These are phyloP conservation scores for Chromis chromis DNA, from an alignment of 2,797 vertebrate species.

Conservation along the genomic window DNA sequence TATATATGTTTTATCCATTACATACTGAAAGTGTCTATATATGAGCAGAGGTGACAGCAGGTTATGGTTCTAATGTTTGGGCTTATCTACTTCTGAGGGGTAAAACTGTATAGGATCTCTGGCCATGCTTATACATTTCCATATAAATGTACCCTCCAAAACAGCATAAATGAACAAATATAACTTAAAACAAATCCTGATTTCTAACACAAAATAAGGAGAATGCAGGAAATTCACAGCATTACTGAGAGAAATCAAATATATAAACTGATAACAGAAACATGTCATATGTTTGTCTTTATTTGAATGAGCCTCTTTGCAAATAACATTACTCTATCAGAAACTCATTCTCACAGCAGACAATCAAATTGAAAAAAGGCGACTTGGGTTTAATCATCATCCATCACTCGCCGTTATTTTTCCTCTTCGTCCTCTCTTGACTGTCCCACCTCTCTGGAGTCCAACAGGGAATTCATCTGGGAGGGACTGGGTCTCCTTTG, in stretches of 20 bases:
- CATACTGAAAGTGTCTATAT: conserved; percentile 26
- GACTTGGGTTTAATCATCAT: conserved; percentile 65
- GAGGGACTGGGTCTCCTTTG: conserved; percentile 36
- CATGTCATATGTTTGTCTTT: conserved; percentile 57
- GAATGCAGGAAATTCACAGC: conserved; percentile 63
- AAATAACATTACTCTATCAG: conserved; percentile 43
- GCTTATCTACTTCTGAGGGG: conserved; percentile 19
- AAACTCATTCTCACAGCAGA: conserved; percentile 63
- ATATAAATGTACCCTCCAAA: conserved; percentile 42
- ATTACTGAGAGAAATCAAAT: conserved; percentile 58
- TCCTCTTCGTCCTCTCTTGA: conserved; percentile 10
- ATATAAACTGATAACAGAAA: conserved; percentile 61
- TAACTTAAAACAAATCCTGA: conserved; percentile 55
- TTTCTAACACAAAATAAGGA: conserved; percentile 54
- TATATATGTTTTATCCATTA: conserved; percentile 37
- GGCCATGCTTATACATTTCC: conserved; percentile 16
- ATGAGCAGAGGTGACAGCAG: conserved; percentile 31
- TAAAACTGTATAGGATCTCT: conserved; percentile 34
- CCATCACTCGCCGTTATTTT: conserved; percentile 15
- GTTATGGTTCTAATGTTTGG: conserved; percentile 24
- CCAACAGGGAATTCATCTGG: conserved; percentile 39
- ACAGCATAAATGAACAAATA: conserved; percentile 39
- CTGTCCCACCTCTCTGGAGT: conserved; percentile 35
- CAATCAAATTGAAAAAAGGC: conserved; percentile 76
- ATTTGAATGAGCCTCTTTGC: conserved; percentile 64